A percentile compares a stretch with the other conserved stretches of the same genome.
These are phyloP conservation scores for Odontothrips loti DNA, from an alignment of 2,888 invertebrate species.

Conservation along the genomic window DNA sequence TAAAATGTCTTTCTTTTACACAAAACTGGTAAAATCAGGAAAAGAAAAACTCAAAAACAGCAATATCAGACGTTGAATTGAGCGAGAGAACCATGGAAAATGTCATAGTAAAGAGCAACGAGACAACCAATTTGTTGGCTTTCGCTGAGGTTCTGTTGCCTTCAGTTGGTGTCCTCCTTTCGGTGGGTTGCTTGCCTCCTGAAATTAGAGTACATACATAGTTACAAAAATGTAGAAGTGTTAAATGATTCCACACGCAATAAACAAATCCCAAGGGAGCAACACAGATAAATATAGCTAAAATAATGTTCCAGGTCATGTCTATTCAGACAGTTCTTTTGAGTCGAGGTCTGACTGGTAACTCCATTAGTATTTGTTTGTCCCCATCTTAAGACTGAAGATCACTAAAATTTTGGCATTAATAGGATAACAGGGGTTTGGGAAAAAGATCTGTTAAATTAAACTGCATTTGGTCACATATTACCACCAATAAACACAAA, in stretches of 20 bases:
- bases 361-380: too few species aligned
- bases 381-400: too few species aligned
- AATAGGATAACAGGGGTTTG: too few species aligned
- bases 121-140: conserved; percentile 79
- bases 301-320: neutral
- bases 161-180: conserved; percentile 77
- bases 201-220: conserved; percentile 34
- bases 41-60: neutral
- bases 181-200: conserved; percentile 88
- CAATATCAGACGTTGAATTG: conserved; percentile 16
- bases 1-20: neutral
- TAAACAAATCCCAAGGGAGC: conserved; percentile 31
- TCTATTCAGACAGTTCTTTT: too few species aligned
- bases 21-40: neutral
- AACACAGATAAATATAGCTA: conserved; percentile 23
- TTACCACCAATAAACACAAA: too few species aligned
- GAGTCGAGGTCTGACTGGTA: too few species aligned
- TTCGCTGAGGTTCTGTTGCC: conserved; percentile 69
- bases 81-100: conserved; percentile 35
- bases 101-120: conserved; percentile 87
- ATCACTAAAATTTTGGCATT: too few species aligned
- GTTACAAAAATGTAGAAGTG: too few species aligned
- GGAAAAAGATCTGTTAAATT: too few species aligned
- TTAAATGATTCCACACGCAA: neutral
- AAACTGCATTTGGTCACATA: too few species aligned